Conservation (phyloP, 2,888 invertebrate genomes). For the Cephus pulcher region DNA sequence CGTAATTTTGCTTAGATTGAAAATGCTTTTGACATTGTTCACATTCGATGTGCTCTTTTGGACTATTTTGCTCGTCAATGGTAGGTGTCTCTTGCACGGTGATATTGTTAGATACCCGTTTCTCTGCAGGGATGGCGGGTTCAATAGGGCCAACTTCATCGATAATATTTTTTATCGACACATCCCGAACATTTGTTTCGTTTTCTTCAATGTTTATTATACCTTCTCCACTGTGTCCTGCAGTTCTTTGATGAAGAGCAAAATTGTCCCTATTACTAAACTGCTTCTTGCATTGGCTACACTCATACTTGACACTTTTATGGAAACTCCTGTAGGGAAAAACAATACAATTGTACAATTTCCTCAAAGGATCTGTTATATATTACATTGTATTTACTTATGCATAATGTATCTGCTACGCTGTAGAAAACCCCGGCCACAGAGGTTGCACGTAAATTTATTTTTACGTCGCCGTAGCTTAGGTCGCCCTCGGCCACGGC, state of each 20-base stretch:
- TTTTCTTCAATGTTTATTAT: conserved; percentile 60
- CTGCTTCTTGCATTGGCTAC: conserved; percentile 68
- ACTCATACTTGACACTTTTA: conserved; percentile 73
- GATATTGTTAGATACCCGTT: neutral
- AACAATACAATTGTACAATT: neutral
- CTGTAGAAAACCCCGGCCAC: conserved; percentile 69
- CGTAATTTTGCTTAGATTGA: conserved; percentile 72
- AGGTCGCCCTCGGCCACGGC: conserved; percentile 71
- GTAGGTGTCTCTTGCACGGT: neutral
- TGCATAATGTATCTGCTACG: conserved; percentile 67
- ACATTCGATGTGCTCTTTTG: conserved; percentile 62
- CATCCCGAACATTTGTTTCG: conserved; percentile 4
- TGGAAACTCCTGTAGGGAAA: conserved; percentile 67
- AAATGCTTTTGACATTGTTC: conserved; percentile 73
- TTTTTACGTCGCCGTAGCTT: conserved; percentile 65
- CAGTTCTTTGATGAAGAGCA: conserved; percentile 70
- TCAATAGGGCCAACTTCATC: neutral
- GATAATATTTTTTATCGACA: conserved; percentile 1
- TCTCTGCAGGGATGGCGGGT: neutral
- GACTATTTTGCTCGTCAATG: neutral
- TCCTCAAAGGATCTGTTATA: neutral
- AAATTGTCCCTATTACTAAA: conserved; percentile 69
- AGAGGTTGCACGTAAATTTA: conserved; percentile 69
- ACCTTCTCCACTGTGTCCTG: conserved; percentile 70
- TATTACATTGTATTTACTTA: conserved; percentile 47